These are phyloP conservation scores for Drosophila histrio DNA, from an alignment of 2,888 invertebrate species.

Conservation along the genomic window DNA sequence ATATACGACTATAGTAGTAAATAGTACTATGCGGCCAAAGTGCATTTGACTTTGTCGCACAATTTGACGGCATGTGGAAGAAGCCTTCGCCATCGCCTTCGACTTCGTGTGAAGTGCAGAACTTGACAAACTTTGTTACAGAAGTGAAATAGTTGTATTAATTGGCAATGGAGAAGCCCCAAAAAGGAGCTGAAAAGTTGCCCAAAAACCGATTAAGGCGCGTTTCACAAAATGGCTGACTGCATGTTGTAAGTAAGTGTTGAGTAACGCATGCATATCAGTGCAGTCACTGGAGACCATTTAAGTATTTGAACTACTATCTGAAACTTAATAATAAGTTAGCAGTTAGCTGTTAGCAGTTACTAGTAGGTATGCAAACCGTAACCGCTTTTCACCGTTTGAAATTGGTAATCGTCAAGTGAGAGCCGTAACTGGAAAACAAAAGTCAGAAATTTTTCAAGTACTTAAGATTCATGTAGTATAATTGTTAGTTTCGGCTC, in stretches of 20 bases:
- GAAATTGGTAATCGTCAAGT: too few relatives aligned
- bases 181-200: slow-evolving; percentile 30
- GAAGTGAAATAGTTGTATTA: slow-evolving; percentile 65
- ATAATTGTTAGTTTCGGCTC: too few relatives aligned
- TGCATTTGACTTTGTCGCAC: slow-evolving; percentile 70
- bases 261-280: slow-evolving; percentile 17
- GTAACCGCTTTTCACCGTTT: too few relatives aligned
- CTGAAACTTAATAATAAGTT: not conserved
- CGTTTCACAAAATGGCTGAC: slow-evolving; percentile 11
- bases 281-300: not conserved
- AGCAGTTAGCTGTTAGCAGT: not conserved
- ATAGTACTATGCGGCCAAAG: slow-evolving; percentile 33
- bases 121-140: slow-evolving; percentile 60
- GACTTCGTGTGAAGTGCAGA: not conserved
- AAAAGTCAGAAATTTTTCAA: too few relatives aligned
- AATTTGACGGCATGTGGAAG: slow-evolving; percentile 47
- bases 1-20: too few relatives aligned
- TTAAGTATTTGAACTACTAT: not conserved
- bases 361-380: too few relatives aligned
- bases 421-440: too few relatives aligned
- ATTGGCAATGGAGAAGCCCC: slow-evolving; percentile 50
- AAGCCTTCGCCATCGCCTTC: slow-evolving; percentile 6
- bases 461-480: too few relatives aligned
- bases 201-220: slow-evolving; percentile 20
- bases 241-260: slow-evolving; percentile 13